Percentiles rank a stretch among this genome's conserved stretches.
phyloP scores from a whole-genome alignment of 1,140 invertebrate species.

The Aethina tumida region DNA sequence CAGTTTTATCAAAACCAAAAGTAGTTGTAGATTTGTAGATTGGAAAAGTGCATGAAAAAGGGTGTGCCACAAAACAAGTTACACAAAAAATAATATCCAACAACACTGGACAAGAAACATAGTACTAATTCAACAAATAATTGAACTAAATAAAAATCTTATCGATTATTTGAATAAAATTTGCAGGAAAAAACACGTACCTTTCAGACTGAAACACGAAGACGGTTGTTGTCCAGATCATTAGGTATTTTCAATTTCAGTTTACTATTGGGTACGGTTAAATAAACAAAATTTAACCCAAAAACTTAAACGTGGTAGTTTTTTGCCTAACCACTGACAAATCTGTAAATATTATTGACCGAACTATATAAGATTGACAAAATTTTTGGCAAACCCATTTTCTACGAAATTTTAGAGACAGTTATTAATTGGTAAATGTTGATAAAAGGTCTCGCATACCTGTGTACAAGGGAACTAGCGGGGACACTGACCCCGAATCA shows the following conservation, averaged over 20 bases:
- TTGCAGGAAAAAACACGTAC: slow-evolving; percentile 4
- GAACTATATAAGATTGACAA: background rate
- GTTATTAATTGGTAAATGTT: no score
- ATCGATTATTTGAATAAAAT: no score
- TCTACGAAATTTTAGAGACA: background rate
- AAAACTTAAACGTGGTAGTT: no score
- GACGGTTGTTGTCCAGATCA: slow-evolving; percentile 9
- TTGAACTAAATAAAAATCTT: background rate
- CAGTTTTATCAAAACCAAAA: no score
- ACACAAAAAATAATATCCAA: slow-evolving; percentile 1
- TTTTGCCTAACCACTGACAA: slow-evolving; percentile 2
- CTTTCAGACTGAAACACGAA: slow-evolving; percentile 11
- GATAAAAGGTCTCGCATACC: slow-evolving; percentile 35
- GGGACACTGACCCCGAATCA: slow-evolving; percentile 32
- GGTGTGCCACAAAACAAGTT: background rate
- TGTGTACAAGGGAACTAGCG: slow-evolving; percentile 32
- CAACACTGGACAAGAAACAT: background rate
- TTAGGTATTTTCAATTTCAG: slow-evolving; percentile 5
- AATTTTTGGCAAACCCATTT: background rate
- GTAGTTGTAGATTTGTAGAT: no score
- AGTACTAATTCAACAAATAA: background rate
- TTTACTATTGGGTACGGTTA: slow-evolving; percentile 7
- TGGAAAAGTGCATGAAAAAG: slow-evolving; percentile 1
- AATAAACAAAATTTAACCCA: slow-evolving; percentile 5
- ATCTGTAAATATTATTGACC: background rate